Conservation (phyloP, 2,797 vertebrate species). For the Enteromius treurensis region DNA sequence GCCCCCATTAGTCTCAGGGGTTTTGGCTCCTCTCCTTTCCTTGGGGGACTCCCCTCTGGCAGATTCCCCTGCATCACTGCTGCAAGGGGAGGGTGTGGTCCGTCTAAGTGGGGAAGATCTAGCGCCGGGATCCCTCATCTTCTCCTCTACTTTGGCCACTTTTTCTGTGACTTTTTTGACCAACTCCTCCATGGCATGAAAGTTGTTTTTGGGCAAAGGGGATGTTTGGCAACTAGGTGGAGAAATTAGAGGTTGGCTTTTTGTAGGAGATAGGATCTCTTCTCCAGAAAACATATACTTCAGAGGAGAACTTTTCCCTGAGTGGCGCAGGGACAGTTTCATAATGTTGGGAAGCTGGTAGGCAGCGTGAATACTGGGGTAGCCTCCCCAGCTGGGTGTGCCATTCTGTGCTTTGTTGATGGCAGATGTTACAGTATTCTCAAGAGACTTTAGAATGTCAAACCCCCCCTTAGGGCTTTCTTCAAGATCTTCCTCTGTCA, state of each 20-base stretch:
- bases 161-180: constrained; percentile 98
- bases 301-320: constrained; percentile 86
- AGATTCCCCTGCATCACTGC: constrained; percentile 88
- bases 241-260: constrained; percentile 88
- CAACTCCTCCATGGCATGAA: constrained; percentile 97
- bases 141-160: constrained; percentile 95
- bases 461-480: constrained; percentile 96
- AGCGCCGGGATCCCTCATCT: constrained; percentile 88
- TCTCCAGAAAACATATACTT: constrained; percentile 90
- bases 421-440: constrained; percentile 97
- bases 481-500: constrained; percentile 97
- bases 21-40: constrained; percentile 81
- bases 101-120: constrained; percentile 86
- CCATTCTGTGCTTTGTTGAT: constrained; percentile 99
- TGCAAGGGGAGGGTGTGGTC: constrained; percentile 89
- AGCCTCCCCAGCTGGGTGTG: constrained; percentile 97
- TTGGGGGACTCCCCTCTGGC: constrained; percentile 83
- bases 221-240: constrained; percentile 91
- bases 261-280: constrained; percentile 88
- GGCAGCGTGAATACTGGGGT: constrained; percentile 98
- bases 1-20: constrained; percentile 80
- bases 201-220: constrained; percentile 93
- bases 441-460: constrained; percentile 96
- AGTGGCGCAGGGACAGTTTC: constrained; percentile 92
- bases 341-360: constrained; percentile 99